Base-by-base conservation (phyloP, 2,113 vertebrate species). In the Megaptera novaeangliae region DNA sequence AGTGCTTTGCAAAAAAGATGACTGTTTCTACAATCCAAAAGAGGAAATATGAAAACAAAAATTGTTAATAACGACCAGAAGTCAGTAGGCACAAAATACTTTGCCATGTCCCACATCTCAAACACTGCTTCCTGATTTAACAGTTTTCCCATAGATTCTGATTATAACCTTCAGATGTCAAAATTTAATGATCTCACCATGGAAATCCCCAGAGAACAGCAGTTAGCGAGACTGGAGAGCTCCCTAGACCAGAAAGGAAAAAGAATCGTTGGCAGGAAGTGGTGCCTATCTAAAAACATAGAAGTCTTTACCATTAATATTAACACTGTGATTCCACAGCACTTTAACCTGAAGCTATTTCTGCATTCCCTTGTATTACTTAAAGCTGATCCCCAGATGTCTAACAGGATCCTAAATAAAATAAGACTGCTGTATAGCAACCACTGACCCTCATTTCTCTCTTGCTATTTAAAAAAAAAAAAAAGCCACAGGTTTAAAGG, bases 211-310 rank as follows among this genome's bases (percentile, higher is more conserved):
- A 88, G 25, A 96, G 27, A 93, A 92, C 15, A 90, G 31, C 72
- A 87, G 84, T 94, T 64, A 41, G 55, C 11, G 1, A 83, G 94
- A 83, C 64, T 88, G 81, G 52, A 97, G 69, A 77, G 87, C 87
- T 92, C 74, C 63, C 69, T 57, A 94, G 52, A 94, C 9, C 96
- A 97, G 97, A 93, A 97, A 98, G 97, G 98, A 98, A 98, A 92
- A 89, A 27, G 57, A 93, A 97, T 97, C 89, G 98, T 39, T 74
- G 96, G 31, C 92, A 98, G 98, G 96, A 98, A 98, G 81, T 74
- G n/a, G 36, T 81, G 92, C 77, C 96, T 95, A 94, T 96, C 96
- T 92, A 77, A 95, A 97, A 96, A 88, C 94, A 77, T 11, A 72
- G 27, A 92, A 85, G 46, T 93, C 82, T 64, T 93, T 52, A 86